A percentile compares a stretch with the other conserved stretches of the same genome.
Conservation (phyloP, 2,888 invertebrate genomes). For the Philopedon plagiatum region DNA sequence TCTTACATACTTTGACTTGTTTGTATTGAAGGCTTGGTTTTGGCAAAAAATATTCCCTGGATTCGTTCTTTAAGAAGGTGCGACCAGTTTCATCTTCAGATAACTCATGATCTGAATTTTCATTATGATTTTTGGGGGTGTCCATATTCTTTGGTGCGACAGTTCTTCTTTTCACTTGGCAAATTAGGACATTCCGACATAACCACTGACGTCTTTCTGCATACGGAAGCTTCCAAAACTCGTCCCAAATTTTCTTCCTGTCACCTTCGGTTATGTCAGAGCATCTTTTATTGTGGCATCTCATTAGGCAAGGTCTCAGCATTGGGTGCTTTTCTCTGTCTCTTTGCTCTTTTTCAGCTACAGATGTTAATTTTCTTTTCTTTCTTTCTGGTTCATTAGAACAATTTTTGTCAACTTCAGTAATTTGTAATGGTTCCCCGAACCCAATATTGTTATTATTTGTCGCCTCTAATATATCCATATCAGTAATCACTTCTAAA, state of each 20-base stretch:
- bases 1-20: slow-evolving; percentile 28
- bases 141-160: too few relatives aligned
- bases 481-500: too few relatives aligned
- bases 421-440: too few relatives aligned
- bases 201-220: slow-evolving; percentile 13
- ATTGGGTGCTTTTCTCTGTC: slow-evolving; percentile 30
- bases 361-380: slow-evolving; percentile 23
- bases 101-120: too few relatives aligned
- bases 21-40: slow-evolving; percentile 27
- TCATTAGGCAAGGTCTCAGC: slow-evolving; percentile 11
- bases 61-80: too few relatives aligned
- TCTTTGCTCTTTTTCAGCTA: slow-evolving; percentile 12
- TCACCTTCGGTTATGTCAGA: slow-evolving; percentile 21
- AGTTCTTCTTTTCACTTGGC: slow-evolving; percentile 22
- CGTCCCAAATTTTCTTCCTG: slow-evolving; percentile 26
- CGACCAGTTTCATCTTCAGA: too few relatives aligned
- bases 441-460: too few relatives aligned
- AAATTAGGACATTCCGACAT: slow-evolving; percentile 20
- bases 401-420: too few relatives aligned
- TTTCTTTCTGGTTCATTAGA: background rate
- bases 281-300: too few relatives aligned
- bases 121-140: too few relatives aligned
- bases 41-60: slow-evolving; percentile 32
- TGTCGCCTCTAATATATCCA: too few relatives aligned
- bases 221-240: too few relatives aligned